Base-by-base conservation (phyloP, 1,140 invertebrate genomes). In the Drosophila biarmipes region DNA sequence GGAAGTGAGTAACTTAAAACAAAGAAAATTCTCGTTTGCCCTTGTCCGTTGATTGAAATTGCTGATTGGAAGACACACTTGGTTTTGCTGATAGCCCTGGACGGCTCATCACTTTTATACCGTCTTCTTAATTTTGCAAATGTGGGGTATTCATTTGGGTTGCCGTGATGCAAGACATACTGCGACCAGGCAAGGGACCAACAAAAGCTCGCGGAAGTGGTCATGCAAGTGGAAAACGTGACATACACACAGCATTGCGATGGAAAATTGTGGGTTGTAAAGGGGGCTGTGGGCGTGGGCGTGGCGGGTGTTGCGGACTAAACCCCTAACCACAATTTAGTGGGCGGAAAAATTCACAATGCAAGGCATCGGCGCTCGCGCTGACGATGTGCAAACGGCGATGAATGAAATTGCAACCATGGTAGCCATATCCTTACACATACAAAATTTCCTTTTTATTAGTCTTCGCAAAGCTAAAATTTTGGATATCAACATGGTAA, bases 291-390 rank as follows among this genome's bases (percentile, higher is more conserved):
- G 21, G 49, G 21, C 2, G 38, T 17, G n/a, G 34, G 14, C 10
- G 17, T 31, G 35, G 19, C 34, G 57, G 27, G 49, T 31, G 57
- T 0, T 21, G 38, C 19, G 3, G 48, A 24, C 27, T 19, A 38
- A 66, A 57, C 31, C 63, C 55, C 75, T 51, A 51, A 56, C 80
- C 81, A 77, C 81, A 85, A 80, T 86, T 85, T 77, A 69, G 66
- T 48, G 67, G 56, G 49, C 53, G 66, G 49, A 77, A 73, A 62
- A 86, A 48, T 55, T 51, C 46, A 53, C 45, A 69, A 78, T 55
- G 63, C 49, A 40, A 75, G 52, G 45, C 71, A 56, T 66, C 53
- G 71, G 56, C 45, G 52, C 51, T 64, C 17, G 45, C 58, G 62
- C 66, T 76, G 80, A 68, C 82, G 75, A 78, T 71, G 73, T 84